Evolutionary conservation across 2,797 vertebrate genomes (phyloP).

Genomic region (Pipistrellus pipistrellus): DNA sequence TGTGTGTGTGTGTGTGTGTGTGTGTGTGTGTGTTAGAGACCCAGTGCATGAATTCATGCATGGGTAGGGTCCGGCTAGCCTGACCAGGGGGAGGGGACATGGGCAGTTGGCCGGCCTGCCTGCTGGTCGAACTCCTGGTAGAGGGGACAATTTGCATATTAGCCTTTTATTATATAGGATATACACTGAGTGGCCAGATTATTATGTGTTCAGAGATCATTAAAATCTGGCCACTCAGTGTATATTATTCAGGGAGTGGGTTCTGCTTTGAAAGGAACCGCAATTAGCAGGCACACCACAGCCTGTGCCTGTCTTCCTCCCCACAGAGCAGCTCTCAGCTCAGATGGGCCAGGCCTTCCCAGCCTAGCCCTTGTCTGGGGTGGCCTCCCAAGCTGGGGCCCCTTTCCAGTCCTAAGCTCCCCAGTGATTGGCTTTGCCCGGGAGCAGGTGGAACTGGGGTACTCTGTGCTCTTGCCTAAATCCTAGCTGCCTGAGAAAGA

Average conservation of each 20-base stretch:
- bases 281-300: not conserved
- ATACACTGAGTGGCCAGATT: too few relatives aligned
- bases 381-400: not conserved
- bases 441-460: not conserved
- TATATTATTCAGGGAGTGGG: not conserved
- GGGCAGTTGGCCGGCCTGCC: too few relatives aligned
- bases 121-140: too few relatives aligned
- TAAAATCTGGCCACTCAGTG: too few relatives aligned
- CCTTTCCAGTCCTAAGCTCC: not conserved
- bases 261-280: not conserved
- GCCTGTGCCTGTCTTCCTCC: not conserved
- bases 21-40: too few relatives aligned
- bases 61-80: too few relatives aligned
- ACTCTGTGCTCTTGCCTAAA: not conserved
- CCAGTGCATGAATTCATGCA: too few relatives aligned
- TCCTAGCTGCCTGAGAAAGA: constrained; percentile 38
- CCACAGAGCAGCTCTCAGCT: not conserved
- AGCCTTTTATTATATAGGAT: too few relatives aligned
- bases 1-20: too few relatives aligned
- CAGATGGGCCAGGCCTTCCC: not conserved
- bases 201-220: too few relatives aligned
- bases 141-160: too few relatives aligned
- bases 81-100: too few relatives aligned
- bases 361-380: not conserved
- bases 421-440: not conserved